Evolutionary conservation across 2,888 invertebrate genomes (phyloP).

Genomic region (Ochlodes sylvanus): DNA sequence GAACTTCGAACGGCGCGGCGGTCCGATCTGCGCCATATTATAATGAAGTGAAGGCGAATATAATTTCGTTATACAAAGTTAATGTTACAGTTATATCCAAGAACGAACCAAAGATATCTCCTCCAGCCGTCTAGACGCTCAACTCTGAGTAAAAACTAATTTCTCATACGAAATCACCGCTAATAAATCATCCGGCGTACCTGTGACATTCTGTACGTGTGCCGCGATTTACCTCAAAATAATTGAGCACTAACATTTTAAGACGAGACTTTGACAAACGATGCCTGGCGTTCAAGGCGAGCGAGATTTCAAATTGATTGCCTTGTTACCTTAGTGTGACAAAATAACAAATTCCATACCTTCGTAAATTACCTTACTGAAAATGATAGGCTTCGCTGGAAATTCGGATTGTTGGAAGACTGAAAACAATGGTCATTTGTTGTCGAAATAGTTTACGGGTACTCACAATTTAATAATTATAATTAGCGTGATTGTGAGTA

Average conservation of each 20-base stretch:
- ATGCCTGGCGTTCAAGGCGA: conserved; percentile 31
- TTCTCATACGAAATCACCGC: conserved; percentile 36
- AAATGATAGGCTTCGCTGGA: not conserved
- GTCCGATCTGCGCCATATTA: too few relatives aligned
- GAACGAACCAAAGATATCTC: not conserved
- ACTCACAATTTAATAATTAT: too few relatives aligned
- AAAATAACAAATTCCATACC: conserved; percentile 31
- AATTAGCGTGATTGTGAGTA: too few relatives aligned
- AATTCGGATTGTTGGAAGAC: not conserved
- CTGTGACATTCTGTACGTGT: conserved; percentile 34
- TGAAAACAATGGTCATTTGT: not conserved
- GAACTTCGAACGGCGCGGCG: too few relatives aligned
- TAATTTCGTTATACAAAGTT: too few relatives aligned
- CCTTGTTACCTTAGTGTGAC: conserved; percentile 30
- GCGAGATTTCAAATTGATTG: conserved; percentile 34
- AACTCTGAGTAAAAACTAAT: conserved; percentile 27
- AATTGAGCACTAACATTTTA: conserved; percentile 37
- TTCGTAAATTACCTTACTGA: conserved; percentile 10
- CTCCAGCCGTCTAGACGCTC: not conserved
- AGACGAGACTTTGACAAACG: conserved; percentile 37
- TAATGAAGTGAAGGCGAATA: too few relatives aligned
- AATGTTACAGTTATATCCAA: not conserved
- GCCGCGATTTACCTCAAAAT: conserved; percentile 37
- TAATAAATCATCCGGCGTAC: conserved; percentile 34
- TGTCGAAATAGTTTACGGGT: too few relatives aligned